Percentiles rank a stretch among this genome's conserved stretches.
Evolutionary conservation across 1,140 invertebrate genomes (phyloP).

Genomic region (Neodiprion lecontei): DNA sequence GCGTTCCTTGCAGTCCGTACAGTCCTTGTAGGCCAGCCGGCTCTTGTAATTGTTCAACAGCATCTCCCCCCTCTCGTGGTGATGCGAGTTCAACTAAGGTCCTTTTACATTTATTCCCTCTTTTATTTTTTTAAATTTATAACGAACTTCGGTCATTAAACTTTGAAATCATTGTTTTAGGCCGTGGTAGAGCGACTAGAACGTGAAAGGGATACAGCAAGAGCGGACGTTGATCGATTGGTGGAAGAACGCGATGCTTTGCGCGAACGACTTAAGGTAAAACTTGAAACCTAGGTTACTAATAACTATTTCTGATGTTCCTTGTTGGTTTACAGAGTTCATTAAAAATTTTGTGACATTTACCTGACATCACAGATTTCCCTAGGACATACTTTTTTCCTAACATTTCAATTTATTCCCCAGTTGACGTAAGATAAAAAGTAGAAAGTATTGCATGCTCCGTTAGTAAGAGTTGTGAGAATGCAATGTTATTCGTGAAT

Average conservation of each 20-base stretch:
- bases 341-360: too few species aligned
- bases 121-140: too few species aligned
- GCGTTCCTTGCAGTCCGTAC: constrained; percentile 39
- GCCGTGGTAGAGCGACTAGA: constrained; percentile 55
- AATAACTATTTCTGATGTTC: constrained; percentile 7
- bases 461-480: constrained; percentile 1
- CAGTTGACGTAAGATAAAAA: not conserved
- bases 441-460: not conserved
- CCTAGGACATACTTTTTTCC: not conserved
- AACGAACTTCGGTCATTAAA: too few species aligned
- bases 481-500: constrained; percentile 8
- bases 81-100: constrained; percentile 36
- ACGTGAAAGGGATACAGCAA: constrained; percentile 62
- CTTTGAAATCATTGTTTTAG: constrained; percentile 35
- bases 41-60: constrained; percentile 29
- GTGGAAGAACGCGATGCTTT: constrained; percentile 65
- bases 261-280: constrained; percentile 62
- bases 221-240: constrained; percentile 61
- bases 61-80: constrained; percentile 14
- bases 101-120: not conserved
- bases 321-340: constrained; percentile 8
- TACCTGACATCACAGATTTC: too few species aligned
- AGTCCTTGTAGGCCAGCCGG: constrained; percentile 28
- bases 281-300: constrained; percentile 10
- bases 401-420: not conserved